These are phyloP conservation scores for Cyphomyrus plagiostoma DNA, from an alignment of 2,113 vertebrate genomes.

Conservation along the genomic window DNA sequence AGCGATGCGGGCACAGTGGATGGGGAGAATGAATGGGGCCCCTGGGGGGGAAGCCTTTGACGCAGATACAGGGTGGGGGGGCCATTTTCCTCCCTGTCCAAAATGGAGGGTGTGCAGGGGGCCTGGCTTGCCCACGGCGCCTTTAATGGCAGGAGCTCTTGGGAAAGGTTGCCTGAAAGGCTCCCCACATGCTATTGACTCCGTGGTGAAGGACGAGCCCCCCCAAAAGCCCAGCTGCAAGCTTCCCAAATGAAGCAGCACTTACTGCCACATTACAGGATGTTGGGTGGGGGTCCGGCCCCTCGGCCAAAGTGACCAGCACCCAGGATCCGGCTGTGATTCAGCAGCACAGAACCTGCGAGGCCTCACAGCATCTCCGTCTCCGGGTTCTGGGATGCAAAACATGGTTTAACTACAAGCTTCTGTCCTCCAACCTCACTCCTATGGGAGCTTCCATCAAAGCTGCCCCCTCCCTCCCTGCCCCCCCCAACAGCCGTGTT, in stretches of 20 bases:
- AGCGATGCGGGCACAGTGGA: background rate
- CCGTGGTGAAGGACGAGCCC: background rate
- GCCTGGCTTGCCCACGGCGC: no score
- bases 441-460: background rate
- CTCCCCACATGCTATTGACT: background rate
- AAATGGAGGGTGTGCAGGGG: background rate
- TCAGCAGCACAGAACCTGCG: background rate
- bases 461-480: background rate
- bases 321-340: background rate
- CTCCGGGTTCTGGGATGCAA: background rate
- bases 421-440: background rate
- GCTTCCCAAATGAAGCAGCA: background rate
- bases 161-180: background rate
- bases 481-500: background rate
- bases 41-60: background rate
- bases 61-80: background rate
- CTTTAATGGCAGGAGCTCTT: background rate
- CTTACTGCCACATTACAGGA: background rate
- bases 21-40: background rate
- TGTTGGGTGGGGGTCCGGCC: background rate
- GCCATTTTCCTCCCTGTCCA: background rate
- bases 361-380: background rate
- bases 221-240: background rate
- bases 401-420: background rate
- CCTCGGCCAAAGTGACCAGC: no score